Evolutionary conservation across 2,888 invertebrate species (phyloP), one percentile per base, ranked within the genome.

Genomic region (Gasteruption jaculator): DNA sequence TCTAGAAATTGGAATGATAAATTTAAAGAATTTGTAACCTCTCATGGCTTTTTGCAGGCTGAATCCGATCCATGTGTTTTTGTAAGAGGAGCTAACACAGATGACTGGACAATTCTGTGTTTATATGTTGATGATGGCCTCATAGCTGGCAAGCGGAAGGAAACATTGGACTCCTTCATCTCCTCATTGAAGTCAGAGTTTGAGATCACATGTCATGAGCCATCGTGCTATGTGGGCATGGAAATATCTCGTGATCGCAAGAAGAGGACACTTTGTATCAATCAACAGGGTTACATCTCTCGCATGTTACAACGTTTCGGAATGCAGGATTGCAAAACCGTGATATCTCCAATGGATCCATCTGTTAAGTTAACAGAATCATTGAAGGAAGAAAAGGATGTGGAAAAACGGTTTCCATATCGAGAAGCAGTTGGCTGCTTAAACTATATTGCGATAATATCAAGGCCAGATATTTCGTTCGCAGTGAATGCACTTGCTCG

Each of bases 391-490:
- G 45, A 50, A 19, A 30, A 25, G 25, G 29, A 41, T 2, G 18
- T 47, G 8, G 38, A 43, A 6, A 33, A 44, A 12, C 29, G 27
- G 10, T 21, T 40, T 5, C 45, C 47, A 2, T 56, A 52, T 41
- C 43, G 49, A 14, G 51, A 56, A 49, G 52, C 48, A 1, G 45
- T 56, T 10, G 53, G 49, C n/a, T 52, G 52, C 27, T 8, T 56
- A 19, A 26, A 50, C 7, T 54, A 57, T 44, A 24, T 56, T 11
- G 19, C 48, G 10, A 57, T 52, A 7, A 55, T 58, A 25, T 47
- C 54, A 25, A 40, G 57, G 15, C 56, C 61, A n/a, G 57, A 59
- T 16, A 61, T 61, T 14, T 50, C 50, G 32, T 61, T 50, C 45
- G 45, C 53, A n/a, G 56, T 57, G 5, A 57, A 53, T 31, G 53